A percentile compares a stretch with the other conserved stretches of the same genome.
Evolutionary conservation across 2,797 vertebrate species (phyloP).

Genomic region (Brotula barbata): DNA sequence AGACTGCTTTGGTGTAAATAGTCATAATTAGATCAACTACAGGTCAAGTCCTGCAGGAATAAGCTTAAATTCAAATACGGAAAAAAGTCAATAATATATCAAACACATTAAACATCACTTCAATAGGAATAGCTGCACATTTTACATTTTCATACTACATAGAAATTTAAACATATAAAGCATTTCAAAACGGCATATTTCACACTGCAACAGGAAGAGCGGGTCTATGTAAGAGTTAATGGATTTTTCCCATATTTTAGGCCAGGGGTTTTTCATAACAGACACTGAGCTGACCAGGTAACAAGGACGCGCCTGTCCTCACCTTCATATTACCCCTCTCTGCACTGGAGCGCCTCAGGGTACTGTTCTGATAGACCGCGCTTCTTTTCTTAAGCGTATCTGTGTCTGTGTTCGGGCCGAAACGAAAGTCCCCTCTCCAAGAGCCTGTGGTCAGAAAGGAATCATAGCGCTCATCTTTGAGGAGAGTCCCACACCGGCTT

Average conservation of each 20-base stretch:
- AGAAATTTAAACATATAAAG: no score
- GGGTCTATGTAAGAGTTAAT: no score
- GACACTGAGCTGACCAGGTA: conserved; percentile 54
- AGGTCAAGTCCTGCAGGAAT: not conserved
- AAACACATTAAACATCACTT: not conserved
- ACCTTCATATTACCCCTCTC: conserved; percentile 63
- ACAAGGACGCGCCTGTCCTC: conserved; percentile 59
- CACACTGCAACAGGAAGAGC: no score
- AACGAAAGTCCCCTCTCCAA: conserved; percentile 78
- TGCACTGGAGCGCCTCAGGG: conserved; percentile 56
- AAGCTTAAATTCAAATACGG: not conserved
- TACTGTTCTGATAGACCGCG: conserved; percentile 67
- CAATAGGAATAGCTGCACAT: not conserved
- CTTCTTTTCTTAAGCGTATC: conserved; percentile 72
- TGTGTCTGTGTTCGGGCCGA: conserved; percentile 72
- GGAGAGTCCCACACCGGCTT: conserved; percentile 67
- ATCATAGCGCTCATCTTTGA: conserved; percentile 74
- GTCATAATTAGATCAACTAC: no score
- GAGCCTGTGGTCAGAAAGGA: conserved; percentile 79
- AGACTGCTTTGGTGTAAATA: no score
- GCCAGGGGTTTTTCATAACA: no score
- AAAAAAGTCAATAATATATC: no score
- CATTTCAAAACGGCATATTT: no score
- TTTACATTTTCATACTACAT: no score
- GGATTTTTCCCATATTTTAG: no score